These are phyloP conservation scores for Xylocopa sonorina DNA, from an alignment of 1,140 invertebrate genomes.

Conservation along the genomic window DNA sequence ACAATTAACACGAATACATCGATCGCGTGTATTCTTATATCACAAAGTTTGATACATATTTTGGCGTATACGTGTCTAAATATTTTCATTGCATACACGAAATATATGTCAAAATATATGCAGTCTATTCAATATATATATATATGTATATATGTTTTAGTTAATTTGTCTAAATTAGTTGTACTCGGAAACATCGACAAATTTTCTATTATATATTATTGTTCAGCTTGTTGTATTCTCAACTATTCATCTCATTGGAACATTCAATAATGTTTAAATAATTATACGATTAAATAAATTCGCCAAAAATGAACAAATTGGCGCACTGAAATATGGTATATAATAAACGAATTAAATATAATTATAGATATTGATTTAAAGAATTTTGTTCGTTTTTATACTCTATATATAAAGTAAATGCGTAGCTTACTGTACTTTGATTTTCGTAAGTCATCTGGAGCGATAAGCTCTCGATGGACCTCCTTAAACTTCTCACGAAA, in stretches of 20 bases:
- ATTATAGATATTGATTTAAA: neutral
- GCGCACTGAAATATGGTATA: neutral
- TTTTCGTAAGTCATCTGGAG: too few relatives aligned
- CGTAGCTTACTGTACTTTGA: neutral
- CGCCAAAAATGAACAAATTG: neutral
- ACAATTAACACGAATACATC: conserved; percentile 29
- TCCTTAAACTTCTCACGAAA: too few relatives aligned
- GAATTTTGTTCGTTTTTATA: neutral
- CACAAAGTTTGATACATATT: conserved; percentile 39
- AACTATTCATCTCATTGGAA: conserved; percentile 10
- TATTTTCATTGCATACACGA: neutral
- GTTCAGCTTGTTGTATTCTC: neutral
- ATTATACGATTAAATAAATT: neutral
- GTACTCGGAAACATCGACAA: neutral
- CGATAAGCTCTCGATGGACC: too few relatives aligned
- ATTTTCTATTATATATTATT: neutral
- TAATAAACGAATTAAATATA: neutral
- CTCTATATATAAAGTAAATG: conserved; percentile 10
- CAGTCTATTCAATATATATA: neutral
- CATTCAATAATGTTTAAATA: neutral
- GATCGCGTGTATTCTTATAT: conserved; percentile 38
- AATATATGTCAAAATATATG: neutral
- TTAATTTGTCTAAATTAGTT: neutral
- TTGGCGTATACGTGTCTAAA: neutral
- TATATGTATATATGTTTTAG: too few relatives aligned